These are phyloP conservation scores for Globodera rostochiensis DNA, from an alignment of 1,140 invertebrate species.

Conservation along the genomic window DNA sequence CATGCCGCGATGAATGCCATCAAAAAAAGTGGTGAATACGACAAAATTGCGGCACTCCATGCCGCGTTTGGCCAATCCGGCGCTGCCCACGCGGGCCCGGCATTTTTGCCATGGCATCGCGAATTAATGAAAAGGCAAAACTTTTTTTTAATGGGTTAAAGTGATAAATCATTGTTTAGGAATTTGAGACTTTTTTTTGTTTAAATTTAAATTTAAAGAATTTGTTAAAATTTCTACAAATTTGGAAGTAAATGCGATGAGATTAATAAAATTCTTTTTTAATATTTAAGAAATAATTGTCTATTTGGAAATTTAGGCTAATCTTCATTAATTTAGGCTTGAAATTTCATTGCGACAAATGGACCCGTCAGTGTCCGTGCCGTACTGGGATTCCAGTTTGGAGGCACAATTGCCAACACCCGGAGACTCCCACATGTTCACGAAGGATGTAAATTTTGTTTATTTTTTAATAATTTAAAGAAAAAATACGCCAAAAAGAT, in stretches of 20 bases:
- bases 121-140: slow-evolving; percentile 42
- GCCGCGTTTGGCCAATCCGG: slow-evolving; percentile 53
- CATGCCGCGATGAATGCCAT: slow-evolving; percentile 60
- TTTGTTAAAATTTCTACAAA: no score
- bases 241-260: no score
- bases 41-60: slow-evolving; percentile 53
- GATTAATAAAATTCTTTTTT: no score
- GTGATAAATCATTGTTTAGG: no score
- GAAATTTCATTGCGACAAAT: slow-evolving; percentile 48
- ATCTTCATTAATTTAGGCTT: slow-evolving; percentile 26
- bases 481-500: background rate
- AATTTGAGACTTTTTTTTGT: no score
- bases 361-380: slow-evolving; percentile 44
- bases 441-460: slow-evolving; percentile 3
- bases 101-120: slow-evolving; percentile 51
- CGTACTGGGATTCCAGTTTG: slow-evolving; percentile 44
- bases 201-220: no score
- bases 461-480: background rate
- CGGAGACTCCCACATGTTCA: slow-evolving; percentile 1
- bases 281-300: no score
- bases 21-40: slow-evolving; percentile 64
- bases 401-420: background rate
- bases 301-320: no score
- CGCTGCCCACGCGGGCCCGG: slow-evolving; percentile 49
- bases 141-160: no score